Evolutionary conservation across 2,113 vertebrate genomes (phyloP), one percentile per base, ranked within the genome.

Genomic region (Gnathonemus longibarbis): DNA sequence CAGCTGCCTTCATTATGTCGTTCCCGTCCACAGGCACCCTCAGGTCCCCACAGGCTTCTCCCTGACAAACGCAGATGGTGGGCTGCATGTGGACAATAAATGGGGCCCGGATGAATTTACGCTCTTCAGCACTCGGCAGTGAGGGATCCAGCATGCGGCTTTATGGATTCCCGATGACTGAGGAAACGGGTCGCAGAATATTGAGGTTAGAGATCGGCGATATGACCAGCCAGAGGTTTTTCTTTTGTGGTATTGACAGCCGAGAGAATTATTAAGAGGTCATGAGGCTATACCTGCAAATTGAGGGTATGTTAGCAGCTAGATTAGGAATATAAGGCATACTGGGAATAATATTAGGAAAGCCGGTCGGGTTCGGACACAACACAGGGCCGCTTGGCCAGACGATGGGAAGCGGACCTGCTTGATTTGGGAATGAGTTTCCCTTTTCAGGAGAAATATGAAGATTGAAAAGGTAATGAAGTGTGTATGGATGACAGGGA

Each of bases 131-230:
- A 84, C 19, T n/a, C 19, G 45, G 6, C 31, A 9, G 35, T 10
- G 15, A 84, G 42, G 21, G 24, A 48, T 5, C 1, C 83, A 27
- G 46, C 15, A 17, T 48, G 83, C 8, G 15, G 45, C 3, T 13
- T 49, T 46, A 48, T 50, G 84, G 42, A 46, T 39, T 31, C 70
- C 70, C 15, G 4, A 77, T 77, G 31, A 77, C 70, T 13, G 70
- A 39, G 13, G 46, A 84, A 84, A 42, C 2, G 3, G 31, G 46
- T 49, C 48, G n/a, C 24, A 13, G 84, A 86, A 13, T 8, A 17
- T 5, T 2, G 45, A n/a, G 84, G 93, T 93, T 80, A 17, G 31
- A 42, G 35, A 39, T 80, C 6, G 31, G 74, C 5, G 74, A 80
- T 19, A 42, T 42, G 4, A 39, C 35, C 27, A 19, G 70, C 31